Percentiles rank a stretch among this genome's conserved stretches.
phyloP scores from a whole-genome alignment of 2,888 invertebrate species.

The Schrankia costaestrigalis region DNA sequence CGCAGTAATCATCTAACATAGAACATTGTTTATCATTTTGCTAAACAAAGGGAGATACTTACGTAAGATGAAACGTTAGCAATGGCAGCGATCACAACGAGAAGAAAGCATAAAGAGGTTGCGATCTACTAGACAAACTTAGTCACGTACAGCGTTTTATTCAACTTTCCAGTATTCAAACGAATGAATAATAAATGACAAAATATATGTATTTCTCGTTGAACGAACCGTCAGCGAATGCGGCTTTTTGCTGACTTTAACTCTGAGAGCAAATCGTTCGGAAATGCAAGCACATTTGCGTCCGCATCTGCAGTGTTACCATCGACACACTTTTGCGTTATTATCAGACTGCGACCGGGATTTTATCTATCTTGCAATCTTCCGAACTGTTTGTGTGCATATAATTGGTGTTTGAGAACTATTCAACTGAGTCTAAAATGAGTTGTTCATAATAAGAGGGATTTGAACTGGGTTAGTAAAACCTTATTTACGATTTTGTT shows the following conservation, averaged over 20 bases:
- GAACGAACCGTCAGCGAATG: slow-evolving; percentile 34
- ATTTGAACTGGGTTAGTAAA: no score
- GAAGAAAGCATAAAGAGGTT: slow-evolving; percentile 52
- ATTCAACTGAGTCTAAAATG: slow-evolving; percentile 1
- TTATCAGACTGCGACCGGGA: slow-evolving; percentile 12
- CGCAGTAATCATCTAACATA: no score
- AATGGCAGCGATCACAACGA: slow-evolving; percentile 47
- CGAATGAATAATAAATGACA: slow-evolving; percentile 72
- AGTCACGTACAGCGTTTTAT: slow-evolving; percentile 71
- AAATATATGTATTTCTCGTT: slow-evolving; percentile 55
- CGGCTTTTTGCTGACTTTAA: slow-evolving; percentile 39
- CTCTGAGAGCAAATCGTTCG: slow-evolving; percentile 30
- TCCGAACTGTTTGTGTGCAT: background rate
- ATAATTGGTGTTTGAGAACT: background rate
- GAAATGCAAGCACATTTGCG: slow-evolving; percentile 29
- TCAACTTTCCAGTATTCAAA: slow-evolving; percentile 69
- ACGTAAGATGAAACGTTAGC: slow-evolving; percentile 44
- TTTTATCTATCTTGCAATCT: slow-evolving; percentile 6
- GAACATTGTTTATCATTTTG: no score
- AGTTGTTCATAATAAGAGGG: no score
- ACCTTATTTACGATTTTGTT: no score
- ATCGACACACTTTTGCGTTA: slow-evolving; percentile 24
- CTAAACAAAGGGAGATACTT: slow-evolving; percentile 35
- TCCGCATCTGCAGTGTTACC: slow-evolving; percentile 15
- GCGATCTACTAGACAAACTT: slow-evolving; percentile 49